A percentile compares a stretch with the other conserved stretches of the same genome.
Evolutionary conservation across 2,888 invertebrate genomes (phyloP).

Genomic region (Lepidocyrtinus sp.): DNA sequence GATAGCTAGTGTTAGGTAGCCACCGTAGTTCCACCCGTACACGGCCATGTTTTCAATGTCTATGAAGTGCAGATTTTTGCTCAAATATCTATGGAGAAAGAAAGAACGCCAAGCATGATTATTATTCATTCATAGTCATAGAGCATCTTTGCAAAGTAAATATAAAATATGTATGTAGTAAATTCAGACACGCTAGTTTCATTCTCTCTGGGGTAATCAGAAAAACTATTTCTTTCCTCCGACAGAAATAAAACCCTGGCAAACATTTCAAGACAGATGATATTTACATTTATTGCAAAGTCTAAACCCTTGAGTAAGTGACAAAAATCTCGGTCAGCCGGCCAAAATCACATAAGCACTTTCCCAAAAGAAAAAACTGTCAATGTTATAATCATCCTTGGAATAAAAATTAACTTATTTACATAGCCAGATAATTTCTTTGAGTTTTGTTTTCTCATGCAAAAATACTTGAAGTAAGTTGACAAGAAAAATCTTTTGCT

Average conservation of each 20-base stretch:
- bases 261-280: neutral
- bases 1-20: conserved; percentile 86
- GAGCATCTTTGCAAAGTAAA: neutral
- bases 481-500: neutral
- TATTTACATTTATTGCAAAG: neutral
- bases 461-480: neutral
- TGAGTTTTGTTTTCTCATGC: neutral
- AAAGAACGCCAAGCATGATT: conserved; percentile 14
- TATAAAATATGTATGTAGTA: no score
- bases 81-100: conserved; percentile 77
- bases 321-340: neutral
- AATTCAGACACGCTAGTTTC: neutral
- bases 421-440: neutral
- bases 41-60: conserved; percentile 86
- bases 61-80: conserved; percentile 85
- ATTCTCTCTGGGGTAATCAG: neutral
- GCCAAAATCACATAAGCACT: neutral
- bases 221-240: neutral
- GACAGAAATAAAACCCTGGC: neutral
- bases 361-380: neutral
- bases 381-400: neutral
- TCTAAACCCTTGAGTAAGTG: neutral
- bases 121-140: neutral
- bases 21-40: conserved; percentile 92
- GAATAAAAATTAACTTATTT: neutral